phyloP scores from a whole-genome alignment of 2,797 vertebrate genomes.

The Dromococcyx pavoninus region DNA sequence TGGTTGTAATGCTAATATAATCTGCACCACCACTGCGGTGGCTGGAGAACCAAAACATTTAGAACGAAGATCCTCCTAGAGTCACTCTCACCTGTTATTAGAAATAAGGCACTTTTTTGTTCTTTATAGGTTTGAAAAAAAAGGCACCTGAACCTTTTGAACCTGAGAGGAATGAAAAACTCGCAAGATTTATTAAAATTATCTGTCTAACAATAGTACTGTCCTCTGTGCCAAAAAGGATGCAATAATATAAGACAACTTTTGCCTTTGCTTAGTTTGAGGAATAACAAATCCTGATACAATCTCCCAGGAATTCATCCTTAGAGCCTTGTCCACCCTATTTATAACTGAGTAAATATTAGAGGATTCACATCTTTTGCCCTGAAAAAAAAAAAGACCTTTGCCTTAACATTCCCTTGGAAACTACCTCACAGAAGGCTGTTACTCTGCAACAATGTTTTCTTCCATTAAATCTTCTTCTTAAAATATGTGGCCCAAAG shows the following conservation, averaged over 20 bases:
- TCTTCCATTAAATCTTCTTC: slow-evolving; percentile 40
- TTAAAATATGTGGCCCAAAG: slow-evolving; percentile 36
- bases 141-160: neutral
- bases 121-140: neutral
- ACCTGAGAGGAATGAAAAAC: neutral
- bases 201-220: neutral
- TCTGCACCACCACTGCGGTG: neutral
- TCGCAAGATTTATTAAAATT: neutral
- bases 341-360: slow-evolving; percentile 37
- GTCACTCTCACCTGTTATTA: neutral
- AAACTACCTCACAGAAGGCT: neutral
- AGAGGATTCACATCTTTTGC: neutral
- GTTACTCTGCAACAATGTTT: slow-evolving; percentile 2
- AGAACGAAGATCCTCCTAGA: neutral
- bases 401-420: neutral
- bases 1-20: neutral
- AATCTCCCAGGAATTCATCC: slow-evolving; percentile 14
- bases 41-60: neutral
- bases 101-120: neutral
- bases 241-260: neutral
- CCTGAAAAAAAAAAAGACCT: slow-evolving; percentile 14
- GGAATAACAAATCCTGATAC: neutral
- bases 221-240: neutral
- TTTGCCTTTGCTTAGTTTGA: neutral
- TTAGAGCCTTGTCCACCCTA: neutral